A percentile compares a stretch with the other conserved stretches of the same genome.
phyloP scores from a whole-genome alignment of 1,140 invertebrate genomes.

The Drosophila simulans region DNA sequence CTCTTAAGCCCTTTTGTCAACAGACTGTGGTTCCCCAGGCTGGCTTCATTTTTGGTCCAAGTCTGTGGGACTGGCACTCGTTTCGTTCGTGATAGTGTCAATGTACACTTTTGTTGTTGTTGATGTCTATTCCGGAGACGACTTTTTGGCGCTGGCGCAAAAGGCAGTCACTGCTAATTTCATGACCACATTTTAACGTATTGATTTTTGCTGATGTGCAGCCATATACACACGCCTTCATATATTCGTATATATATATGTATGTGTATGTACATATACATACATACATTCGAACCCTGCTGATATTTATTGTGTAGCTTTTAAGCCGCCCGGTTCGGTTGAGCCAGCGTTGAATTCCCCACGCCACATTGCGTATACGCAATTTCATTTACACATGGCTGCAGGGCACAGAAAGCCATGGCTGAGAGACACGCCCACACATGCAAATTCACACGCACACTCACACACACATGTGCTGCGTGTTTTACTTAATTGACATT shows the following conservation, averaged over 20 bases:
- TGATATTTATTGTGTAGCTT: conserved; percentile 62
- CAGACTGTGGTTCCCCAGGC: conserved; percentile 40
- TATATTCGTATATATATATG: neutral
- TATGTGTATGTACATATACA: neutral
- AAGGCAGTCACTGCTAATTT: conserved; percentile 69
- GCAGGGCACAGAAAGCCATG: conserved; percentile 67
- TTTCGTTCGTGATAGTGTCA: conserved; percentile 22
- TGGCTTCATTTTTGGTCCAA: conserved; percentile 19
- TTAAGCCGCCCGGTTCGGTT: conserved; percentile 51
- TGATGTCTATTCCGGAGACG: conserved; percentile 46
- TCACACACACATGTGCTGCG: conserved; percentile 14
- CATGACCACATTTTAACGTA: conserved; percentile 77
- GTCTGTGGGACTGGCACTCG: conserved; percentile 32
- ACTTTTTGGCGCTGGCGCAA: conserved; percentile 74
- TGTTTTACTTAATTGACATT: conserved; percentile 76
- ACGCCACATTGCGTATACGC: conserved; percentile 67
- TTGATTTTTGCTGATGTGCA: conserved; percentile 59
- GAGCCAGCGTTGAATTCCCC: conserved; percentile 13
- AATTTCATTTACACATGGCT: conserved; percentile 77
- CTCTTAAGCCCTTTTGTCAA: conserved; percentile 72
- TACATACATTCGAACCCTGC: neutral
- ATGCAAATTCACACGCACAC: conserved; percentile 12
- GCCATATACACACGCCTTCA: neutral
- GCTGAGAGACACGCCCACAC: conserved; percentile 44
- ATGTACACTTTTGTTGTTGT: conserved; percentile 38